Conservation (phyloP, 2,888 invertebrate species). For the Cheilosia pagana region DNA sequence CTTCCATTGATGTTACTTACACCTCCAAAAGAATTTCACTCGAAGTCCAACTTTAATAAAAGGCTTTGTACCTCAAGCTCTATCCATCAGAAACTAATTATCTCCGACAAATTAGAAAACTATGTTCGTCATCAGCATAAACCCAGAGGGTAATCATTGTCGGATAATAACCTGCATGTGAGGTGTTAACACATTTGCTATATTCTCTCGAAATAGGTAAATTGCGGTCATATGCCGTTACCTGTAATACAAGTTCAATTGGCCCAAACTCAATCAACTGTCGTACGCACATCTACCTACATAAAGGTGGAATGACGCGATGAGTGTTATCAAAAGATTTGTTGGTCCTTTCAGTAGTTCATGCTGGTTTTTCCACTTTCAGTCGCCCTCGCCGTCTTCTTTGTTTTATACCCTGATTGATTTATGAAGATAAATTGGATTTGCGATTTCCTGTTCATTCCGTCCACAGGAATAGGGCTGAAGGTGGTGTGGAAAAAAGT, state of each 20-base stretch:
- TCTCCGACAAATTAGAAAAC: too few relatives aligned
- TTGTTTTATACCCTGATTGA: constrained; percentile 34
- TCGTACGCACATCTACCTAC: background rate
- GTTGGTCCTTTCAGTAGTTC: constrained; percentile 12
- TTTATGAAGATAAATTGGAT: constrained; percentile 46
- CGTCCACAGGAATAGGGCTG: background rate
- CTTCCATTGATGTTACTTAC: too few relatives aligned
- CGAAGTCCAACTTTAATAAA: too few relatives aligned
- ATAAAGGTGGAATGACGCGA: background rate
- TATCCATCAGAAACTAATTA: too few relatives aligned
- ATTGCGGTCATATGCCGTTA: background rate
- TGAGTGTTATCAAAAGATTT: constrained; percentile 23
- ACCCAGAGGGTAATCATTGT: too few relatives aligned
- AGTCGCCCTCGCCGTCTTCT: constrained; percentile 8
- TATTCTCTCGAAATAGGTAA: background rate
- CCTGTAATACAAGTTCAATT: background rate
- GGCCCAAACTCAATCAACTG: constrained; percentile 5
- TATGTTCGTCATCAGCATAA: too few relatives aligned
- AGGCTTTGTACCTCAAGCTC: too few relatives aligned
- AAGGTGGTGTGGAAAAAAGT: too few relatives aligned
- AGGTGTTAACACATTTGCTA: background rate
- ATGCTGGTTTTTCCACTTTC: constrained; percentile 14
- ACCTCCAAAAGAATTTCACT: too few relatives aligned
- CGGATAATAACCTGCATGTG: background rate
- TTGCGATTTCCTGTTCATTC: constrained; percentile 19